Base-by-base conservation (phyloP, 1,140 invertebrate genomes). In the Tetranychus urticae region DNA sequence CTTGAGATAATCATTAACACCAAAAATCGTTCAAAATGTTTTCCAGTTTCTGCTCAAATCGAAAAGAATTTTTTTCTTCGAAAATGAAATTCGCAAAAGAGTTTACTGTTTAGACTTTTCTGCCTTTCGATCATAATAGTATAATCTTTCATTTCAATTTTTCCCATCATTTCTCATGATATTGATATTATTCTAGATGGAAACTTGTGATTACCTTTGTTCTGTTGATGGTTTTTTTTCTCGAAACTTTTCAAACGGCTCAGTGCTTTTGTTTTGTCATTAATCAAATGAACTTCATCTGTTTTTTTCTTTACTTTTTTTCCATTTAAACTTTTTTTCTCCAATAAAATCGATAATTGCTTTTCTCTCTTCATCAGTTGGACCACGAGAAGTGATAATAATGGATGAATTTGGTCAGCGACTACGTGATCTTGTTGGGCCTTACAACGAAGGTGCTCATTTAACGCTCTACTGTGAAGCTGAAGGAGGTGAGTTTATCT, bases 391-490 rank as follows among this genome's bases (percentile, higher is more conserved):
- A 68, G 85, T 86, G 42, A 82, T 85, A 68, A 89, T 90, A 74
- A 87, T 84, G 72, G 85, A 86, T 67, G 80, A 80, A 45, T 83
- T 83, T 69, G 77, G 82, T 66, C 77, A 83, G 69, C 82, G 86
- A 66, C 78, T 82, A 69, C 81, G 82, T 67, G 83, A 82, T 73
- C 76, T 84, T 61, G 77, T 85, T 65, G 86, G 85, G 67, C 84
- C 86, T 63, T 88, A 87, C 72, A 85, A 86, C 68, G 86, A 90
- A 74, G 86, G 85, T 52, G 80, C 80, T 42, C 82, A 85, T 71
- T 80, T 89, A 36, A 78, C 81, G 61, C 79, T 91, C 31, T 81
- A 84, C 64, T 91, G 88, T 71, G 85, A 89, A 77, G 85, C 88
- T 8, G 79, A 80, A 69, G 86, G 85, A 78, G 87, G 86, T 90